Evolutionary conservation across 2,113 vertebrate genomes (phyloP).

Genomic region (Grallaria varia): DNA sequence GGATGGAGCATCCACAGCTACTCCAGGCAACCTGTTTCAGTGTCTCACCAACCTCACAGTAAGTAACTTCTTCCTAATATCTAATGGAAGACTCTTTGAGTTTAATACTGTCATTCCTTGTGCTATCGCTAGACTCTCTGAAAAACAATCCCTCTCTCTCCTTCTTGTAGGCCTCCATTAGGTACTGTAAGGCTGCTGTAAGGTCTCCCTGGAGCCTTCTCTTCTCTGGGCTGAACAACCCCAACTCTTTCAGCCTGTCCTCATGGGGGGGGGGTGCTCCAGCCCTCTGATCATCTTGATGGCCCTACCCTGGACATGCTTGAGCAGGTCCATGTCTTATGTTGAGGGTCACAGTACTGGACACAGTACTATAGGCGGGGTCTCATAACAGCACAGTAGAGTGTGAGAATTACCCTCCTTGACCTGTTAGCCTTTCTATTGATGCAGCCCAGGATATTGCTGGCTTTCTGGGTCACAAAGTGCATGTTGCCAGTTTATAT

Average conservation of each 20-base stretch:
- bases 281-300: background rate
- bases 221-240: background rate
- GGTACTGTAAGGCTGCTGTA: background rate
- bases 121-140: background rate
- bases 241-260: background rate
- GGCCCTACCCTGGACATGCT: background rate
- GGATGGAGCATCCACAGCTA: background rate
- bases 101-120: background rate
- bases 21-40: background rate
- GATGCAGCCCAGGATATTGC: background rate
- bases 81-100: background rate
- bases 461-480: background rate
- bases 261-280: background rate
- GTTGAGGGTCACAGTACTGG: background rate
- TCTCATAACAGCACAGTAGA: rapidly evolving
- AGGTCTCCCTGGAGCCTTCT: background rate
- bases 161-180: background rate
- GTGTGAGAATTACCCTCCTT: background rate
- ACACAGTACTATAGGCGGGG: background rate
- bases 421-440: background rate
- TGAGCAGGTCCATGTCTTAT: background rate
- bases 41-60: background rate
- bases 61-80: background rate
- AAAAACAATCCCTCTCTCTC: background rate
- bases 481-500: background rate